Base-by-base conservation (phyloP, 2,888 invertebrate species). In the Tridacna gigas region DNA sequence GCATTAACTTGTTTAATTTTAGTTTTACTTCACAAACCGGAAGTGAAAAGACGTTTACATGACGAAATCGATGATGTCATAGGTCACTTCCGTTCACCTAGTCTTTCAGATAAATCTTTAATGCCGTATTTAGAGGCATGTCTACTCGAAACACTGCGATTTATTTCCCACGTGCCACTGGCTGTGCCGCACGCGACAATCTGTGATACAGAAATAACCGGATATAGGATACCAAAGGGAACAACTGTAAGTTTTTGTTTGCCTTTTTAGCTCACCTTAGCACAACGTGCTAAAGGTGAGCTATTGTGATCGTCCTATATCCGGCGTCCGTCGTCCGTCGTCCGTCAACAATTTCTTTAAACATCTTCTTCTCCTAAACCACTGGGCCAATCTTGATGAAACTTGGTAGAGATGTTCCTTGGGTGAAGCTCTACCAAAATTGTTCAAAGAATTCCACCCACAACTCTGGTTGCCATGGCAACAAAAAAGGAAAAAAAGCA, bases 1-100 rank as follows among this genome's bases (percentile, higher is more conserved):
- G 88, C 94, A 9, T 79, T 94, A 26, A 89, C 88, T 9, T 90
- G 92, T 74, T 88, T 93, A 47, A 83, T 94, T 20, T 83, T 93
- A 15, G 69, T 92, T 4, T 80, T 93, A 67, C 74, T 91, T 0
- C 89, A 92, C 75, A 66, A 90, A 60, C 91, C 91, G 1, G 86
- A 90, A n/a, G 71, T 93, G 22, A 92, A 93, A 81, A 79, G 88
- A 7, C 77, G 79, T 25, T 83, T 93, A 45, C 89, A 90, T 79
- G 76, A 82, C 13, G 92, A 93, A 77, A 83, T 93, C 20, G 80
- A 88, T 56, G 74, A 82, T n/a, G 85, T 86, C 60, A 77, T 91
- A 11, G 86, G 86, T 9, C 37, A 63, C n/a, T 71, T 80, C 69
- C 83, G 86, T 20, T 76, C 82, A 4, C 90, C 90, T 15, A 71